These are phyloP conservation scores for Machaerirhynchus nigripectus DNA, from an alignment of 2,113 vertebrate genomes.

Conservation along the genomic window DNA sequence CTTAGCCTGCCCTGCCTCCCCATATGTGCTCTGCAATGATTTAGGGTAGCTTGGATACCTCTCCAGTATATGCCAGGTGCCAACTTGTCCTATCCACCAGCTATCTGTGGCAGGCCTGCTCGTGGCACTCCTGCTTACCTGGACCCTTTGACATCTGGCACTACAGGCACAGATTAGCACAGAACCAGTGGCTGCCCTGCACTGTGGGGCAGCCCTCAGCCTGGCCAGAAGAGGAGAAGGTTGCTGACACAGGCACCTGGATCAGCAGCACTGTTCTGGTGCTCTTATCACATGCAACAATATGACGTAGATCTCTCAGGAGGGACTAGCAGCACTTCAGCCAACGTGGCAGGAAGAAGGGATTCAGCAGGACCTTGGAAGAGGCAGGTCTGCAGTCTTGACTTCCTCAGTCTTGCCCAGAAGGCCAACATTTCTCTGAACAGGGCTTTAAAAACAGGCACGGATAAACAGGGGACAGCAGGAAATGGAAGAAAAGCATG, in stretches of 20 bases:
- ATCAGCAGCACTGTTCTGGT: neutral
- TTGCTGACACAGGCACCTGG: neutral
- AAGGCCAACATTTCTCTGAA: neutral
- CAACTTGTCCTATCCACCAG: neutral
- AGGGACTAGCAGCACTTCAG: neutral
- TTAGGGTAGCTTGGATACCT: neutral
- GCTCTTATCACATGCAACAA: accelerated
- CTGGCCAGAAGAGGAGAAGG: neutral
- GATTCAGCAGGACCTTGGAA: neutral
- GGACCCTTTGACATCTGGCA: neutral
- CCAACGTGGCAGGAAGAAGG: neutral
- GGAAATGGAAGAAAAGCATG: neutral
- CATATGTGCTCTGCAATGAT: neutral
- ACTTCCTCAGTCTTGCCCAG: neutral
- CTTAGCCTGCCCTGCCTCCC: neutral
- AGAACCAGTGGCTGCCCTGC: neutral
- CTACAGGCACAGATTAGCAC: neutral
- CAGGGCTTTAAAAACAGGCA: neutral
- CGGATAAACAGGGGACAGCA: neutral
- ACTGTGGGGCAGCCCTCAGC: neutral
- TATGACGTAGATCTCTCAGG: neutral
- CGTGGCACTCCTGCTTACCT: neutral
- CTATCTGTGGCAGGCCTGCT: neutral
- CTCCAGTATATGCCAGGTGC: neutral
- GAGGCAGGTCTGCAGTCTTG: neutral